Conservation (phyloP, 1,140 invertebrate genomes). For the Aphelenchoides fujianensis region DNA sequence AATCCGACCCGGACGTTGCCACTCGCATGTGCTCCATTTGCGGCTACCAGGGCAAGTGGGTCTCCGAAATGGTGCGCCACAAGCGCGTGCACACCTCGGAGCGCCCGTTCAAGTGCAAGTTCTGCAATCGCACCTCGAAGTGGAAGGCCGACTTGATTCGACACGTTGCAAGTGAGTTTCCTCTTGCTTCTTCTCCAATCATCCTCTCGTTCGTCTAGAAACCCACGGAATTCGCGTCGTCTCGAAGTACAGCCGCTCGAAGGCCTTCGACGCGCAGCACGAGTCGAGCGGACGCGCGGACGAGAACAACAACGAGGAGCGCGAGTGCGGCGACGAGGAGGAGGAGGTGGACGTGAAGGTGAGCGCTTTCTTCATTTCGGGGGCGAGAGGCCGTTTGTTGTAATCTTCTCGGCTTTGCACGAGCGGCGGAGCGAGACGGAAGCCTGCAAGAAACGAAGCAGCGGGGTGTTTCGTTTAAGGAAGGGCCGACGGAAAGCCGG, state of each 20-base stretch:
- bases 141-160: slow-evolving; percentile 62
- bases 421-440: no score
- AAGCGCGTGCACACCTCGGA: slow-evolving; percentile 61
- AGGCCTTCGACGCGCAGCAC: slow-evolving; percentile 50
- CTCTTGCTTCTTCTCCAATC: background rate
- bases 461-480: no score
- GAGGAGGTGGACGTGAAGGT: background rate
- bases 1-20: slow-evolving; percentile 60
- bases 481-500: no score
- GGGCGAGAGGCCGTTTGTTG: background rate
- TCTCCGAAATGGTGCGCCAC: slow-evolving; percentile 61
- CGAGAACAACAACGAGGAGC: slow-evolving; percentile 20
- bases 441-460: no score
- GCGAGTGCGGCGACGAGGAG: slow-evolving; percentile 6
- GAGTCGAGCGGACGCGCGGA: slow-evolving; percentile 7
- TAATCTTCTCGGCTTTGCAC: no score
- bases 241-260: slow-evolving; percentile 59
- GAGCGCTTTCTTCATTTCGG: background rate
- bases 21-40: slow-evolving; percentile 61
- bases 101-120: slow-evolving; percentile 62
- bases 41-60: slow-evolving; percentile 62
- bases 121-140: slow-evolving; percentile 59
- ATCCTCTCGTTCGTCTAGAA: slow-evolving; percentile 46
- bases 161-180: slow-evolving; percentile 59
- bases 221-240: slow-evolving; percentile 62